Conservation (phyloP, 2,888 invertebrate genomes). For the Rhagonycha fulva region DNA sequence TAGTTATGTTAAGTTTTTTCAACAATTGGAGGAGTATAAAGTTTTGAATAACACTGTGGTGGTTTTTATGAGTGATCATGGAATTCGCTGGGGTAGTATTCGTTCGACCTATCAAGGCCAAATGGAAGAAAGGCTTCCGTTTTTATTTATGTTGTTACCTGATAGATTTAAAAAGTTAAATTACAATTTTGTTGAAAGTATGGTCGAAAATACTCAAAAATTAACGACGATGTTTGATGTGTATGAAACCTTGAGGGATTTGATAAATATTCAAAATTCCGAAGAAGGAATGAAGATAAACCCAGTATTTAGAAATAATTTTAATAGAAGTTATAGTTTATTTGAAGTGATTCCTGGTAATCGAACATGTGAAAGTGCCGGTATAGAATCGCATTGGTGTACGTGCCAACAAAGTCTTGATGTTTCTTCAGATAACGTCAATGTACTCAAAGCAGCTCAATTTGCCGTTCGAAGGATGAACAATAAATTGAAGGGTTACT, state of each 20-base stretch:
- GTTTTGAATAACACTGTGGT: conserved; percentile 70
- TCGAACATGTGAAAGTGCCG: conserved; percentile 77
- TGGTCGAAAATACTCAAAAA: conserved; percentile 67
- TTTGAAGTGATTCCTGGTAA: conserved; percentile 73
- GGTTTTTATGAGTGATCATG: conserved; percentile 87
- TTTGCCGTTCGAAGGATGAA: conserved; percentile 71
- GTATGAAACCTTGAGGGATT: conserved; percentile 75
- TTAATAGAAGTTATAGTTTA: conserved; percentile 70
- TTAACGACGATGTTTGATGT: conserved; percentile 87
- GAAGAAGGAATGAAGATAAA: conserved; percentile 52
- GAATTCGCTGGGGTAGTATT: conserved; percentile 84
- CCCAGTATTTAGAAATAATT: conserved; percentile 46
- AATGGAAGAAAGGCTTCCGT: conserved; percentile 86
- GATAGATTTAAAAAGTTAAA: conserved; percentile 69
- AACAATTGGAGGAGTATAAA: conserved; percentile 57
- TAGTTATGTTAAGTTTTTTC: conserved; percentile 63
- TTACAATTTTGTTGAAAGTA: conserved; percentile 64
- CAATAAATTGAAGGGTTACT: conserved; percentile 60
- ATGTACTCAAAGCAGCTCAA: conserved; percentile 63
- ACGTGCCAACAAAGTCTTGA: conserved; percentile 75
- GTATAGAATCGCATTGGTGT: conserved; percentile 85
- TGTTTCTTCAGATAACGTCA: conserved; percentile 58
- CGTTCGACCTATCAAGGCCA: conserved; percentile 82
- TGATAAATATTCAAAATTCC: conserved; percentile 61
- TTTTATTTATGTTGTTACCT: conserved; percentile 76